Evolutionary conservation across 2,113 vertebrate species (phyloP).

Genomic region (Nycticebus coucang): DNA sequence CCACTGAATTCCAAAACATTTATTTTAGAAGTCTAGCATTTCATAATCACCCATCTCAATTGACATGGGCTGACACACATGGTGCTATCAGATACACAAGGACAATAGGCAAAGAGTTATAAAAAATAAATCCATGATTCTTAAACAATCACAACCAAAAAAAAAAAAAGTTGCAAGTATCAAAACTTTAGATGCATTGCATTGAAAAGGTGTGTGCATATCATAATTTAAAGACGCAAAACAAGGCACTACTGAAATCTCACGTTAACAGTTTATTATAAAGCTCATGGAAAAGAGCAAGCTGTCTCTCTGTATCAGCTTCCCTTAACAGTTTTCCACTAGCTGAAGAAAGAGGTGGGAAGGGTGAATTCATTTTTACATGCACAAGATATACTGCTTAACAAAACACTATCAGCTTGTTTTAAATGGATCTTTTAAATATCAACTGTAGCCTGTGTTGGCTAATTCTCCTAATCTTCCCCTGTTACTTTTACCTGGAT

Average conservation of each 20-base stretch:
- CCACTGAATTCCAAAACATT: conserved; percentile 86
- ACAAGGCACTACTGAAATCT: conserved; percentile 83
- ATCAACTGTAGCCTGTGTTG: conserved; percentile 69
- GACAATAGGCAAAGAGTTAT: conserved; percentile 87
- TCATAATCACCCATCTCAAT: conserved; percentile 86
- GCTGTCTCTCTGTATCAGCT: conserved; percentile 82
- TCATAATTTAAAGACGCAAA: conserved; percentile 88
- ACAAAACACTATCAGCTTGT: conserved; percentile 83
- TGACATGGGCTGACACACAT: conserved; percentile 86
- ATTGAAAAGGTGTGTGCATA: conserved; percentile 85
- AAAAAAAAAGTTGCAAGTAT: conserved; percentile 85
- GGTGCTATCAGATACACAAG: conserved; percentile 86
- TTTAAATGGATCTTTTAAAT: conserved; percentile 75
- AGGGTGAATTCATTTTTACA: conserved; percentile 83
- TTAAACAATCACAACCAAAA: conserved; percentile 84
- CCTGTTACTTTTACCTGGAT: conserved; percentile 62
- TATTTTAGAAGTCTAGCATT: conserved; percentile 89
- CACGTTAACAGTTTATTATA: conserved; percentile 84
- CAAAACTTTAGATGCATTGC: conserved; percentile 87
- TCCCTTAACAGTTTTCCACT: conserved; percentile 75
- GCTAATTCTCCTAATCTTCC: conserved; percentile 78
- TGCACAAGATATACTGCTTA: conserved; percentile 87
- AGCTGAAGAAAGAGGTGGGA: conserved; percentile 76
- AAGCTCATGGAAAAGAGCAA: conserved; percentile 82
- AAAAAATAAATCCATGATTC: conserved; percentile 87